Percentiles rank a stretch among this genome's conserved stretches.
Conservation (phyloP, 2,797 vertebrate species). For the Lepidocolaptes lacrymiger region DNA sequence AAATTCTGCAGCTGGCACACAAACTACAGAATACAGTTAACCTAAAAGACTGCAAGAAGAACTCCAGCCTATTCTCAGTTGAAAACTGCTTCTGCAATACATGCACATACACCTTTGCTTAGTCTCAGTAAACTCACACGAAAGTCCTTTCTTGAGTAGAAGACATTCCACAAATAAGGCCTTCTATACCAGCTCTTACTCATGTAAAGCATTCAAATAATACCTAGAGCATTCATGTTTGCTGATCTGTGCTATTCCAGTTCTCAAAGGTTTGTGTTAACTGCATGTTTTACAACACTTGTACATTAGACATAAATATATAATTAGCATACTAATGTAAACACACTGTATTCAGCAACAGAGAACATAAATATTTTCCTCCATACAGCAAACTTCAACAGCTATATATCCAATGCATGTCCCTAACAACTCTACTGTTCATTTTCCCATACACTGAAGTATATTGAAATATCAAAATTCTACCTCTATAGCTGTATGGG, state of each 20-base stretch:
- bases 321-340: background rate
- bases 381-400: background rate
- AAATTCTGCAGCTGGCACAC: background rate
- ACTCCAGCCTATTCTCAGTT: background rate
- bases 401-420: background rate
- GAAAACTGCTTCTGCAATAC: background rate
- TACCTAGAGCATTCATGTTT: background rate
- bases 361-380: background rate
- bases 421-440: background rate
- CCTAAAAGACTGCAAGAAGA: background rate
- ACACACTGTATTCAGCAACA: background rate
- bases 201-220: background rate
- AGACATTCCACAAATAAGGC: background rate
- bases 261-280: background rate
- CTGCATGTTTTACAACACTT: background rate
- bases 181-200: background rate
- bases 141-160: background rate
- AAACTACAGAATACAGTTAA: background rate
- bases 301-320: background rate
- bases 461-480: background rate
- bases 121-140: background rate
- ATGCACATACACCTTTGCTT: rapidly evolving
- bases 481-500: background rate
- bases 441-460: background rate
- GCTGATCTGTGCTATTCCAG: background rate